phyloP scores from a whole-genome alignment of 2,888 invertebrate species.

The Zaprionus lineosus region DNA sequence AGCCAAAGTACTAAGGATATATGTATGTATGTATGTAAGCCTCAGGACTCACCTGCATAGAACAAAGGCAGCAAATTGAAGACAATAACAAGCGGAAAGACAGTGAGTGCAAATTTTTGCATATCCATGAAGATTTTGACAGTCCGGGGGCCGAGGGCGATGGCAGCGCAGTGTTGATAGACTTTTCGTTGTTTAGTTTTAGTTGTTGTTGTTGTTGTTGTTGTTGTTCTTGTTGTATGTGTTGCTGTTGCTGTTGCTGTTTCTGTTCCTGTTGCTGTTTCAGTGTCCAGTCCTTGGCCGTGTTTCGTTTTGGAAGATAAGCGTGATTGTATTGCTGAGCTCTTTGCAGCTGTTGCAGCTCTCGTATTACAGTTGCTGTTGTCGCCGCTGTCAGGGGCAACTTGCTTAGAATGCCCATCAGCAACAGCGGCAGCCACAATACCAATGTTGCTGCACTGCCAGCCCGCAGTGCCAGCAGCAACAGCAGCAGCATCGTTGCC shows the following conservation, averaged over 20 bases:
- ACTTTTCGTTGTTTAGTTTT: slow-evolving; percentile 62
- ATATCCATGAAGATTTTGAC: slow-evolving; percentile 75
- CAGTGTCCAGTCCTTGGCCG: slow-evolving; percentile 43
- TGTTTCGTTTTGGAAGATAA: slow-evolving; percentile 77
- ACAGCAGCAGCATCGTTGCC: slow-evolving; percentile 39
- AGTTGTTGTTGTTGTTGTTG: slow-evolving; percentile 33
- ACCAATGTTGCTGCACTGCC: slow-evolving; percentile 42
- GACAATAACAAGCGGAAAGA: slow-evolving; percentile 82
- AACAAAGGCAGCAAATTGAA: slow-evolving; percentile 83
- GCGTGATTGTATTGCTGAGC: slow-evolving; percentile 70
- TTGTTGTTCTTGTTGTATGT: slow-evolving; percentile 24
- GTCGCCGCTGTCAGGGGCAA: slow-evolving; percentile 25
- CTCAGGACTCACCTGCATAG: slow-evolving; percentile 81
- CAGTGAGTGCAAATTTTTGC: slow-evolving; percentile 80
- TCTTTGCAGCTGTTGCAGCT: slow-evolving; percentile 1
- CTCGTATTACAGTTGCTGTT: slow-evolving; percentile 22
- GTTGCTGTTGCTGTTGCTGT: slow-evolving; percentile 37
- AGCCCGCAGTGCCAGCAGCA: slow-evolving; percentile 38
- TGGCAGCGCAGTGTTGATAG: slow-evolving; percentile 46
- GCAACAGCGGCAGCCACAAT: slow-evolving; percentile 54
- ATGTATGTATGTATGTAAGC: background rate
- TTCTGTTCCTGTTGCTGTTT: slow-evolving; percentile 35
- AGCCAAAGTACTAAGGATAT: background rate
- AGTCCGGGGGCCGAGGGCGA: slow-evolving; percentile 45
- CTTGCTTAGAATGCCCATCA: slow-evolving; percentile 49